These are phyloP conservation scores for Poicephalus gulielmi DNA, from an alignment of 2,113 vertebrate species.

Conservation along the genomic window DNA sequence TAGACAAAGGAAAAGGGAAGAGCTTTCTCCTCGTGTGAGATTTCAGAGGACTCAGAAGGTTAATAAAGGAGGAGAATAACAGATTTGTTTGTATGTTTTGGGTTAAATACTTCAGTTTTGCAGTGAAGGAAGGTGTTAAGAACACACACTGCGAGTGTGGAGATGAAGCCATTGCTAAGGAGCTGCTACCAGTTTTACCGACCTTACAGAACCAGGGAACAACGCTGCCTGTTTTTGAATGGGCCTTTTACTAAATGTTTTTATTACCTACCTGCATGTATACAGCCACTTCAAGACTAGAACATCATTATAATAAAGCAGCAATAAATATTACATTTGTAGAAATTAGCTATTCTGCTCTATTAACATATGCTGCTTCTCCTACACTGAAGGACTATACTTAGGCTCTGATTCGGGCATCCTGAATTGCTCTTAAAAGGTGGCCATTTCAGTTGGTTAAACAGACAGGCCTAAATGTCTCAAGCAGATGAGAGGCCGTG, in stretches of 20 bases:
- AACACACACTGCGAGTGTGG: constrained; percentile 1
- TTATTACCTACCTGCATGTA: not conserved
- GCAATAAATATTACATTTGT: not conserved
- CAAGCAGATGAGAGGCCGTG: accelerated
- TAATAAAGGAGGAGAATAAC: constrained; percentile 52
- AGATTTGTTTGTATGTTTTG: constrained; percentile 65
- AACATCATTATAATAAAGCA: not conserved
- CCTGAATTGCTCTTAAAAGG: not conserved
- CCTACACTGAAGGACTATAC: not conserved
- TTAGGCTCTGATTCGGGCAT: not conserved
- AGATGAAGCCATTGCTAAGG: constrained; percentile 34
- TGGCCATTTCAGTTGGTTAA: not conserved
- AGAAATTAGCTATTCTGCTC: not conserved
- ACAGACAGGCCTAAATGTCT: not conserved
- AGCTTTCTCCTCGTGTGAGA: not conserved
- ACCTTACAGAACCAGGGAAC: not conserved
- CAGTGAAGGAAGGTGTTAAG: constrained; percentile 55
- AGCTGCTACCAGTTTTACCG: constrained; percentile 14
- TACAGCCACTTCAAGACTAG: not conserved
- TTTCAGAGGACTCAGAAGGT: constrained; percentile 22
- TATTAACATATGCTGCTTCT: not conserved
- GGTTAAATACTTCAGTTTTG: constrained; percentile 55
- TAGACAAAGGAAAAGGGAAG: not conserved
- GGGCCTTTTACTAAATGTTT: not conserved
- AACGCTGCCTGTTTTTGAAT: not conserved